A percentile compares a stretch with the other conserved stretches of the same genome.
These are phyloP conservation scores for Naja naja DNA, from an alignment of 2,113 vertebrate genomes.

Conservation along the genomic window DNA sequence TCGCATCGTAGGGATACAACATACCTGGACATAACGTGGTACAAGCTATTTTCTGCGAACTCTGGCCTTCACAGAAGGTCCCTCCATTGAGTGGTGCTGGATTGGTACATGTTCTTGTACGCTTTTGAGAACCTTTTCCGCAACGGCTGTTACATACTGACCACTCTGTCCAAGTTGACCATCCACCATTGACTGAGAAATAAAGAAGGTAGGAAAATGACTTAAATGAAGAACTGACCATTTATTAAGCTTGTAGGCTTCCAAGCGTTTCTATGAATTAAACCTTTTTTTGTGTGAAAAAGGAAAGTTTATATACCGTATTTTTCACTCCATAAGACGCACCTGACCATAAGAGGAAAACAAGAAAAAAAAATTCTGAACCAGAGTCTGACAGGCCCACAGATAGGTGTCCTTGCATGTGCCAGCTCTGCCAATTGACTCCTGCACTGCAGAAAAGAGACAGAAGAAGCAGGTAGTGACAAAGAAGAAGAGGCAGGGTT, in stretches of 20 bases:
- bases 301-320: background rate
- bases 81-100: conserved; percentile 92
- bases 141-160: conserved; percentile 90
- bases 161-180: conserved; percentile 98
- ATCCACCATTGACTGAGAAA: conserved; percentile 87
- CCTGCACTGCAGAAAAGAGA: no score
- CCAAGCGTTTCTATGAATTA: background rate
- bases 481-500: no score
- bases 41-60: conserved; percentile 88
- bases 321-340: no score
- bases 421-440: no score
- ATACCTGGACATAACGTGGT: conserved; percentile 90
- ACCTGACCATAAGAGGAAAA: no score
- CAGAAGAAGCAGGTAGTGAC: no score
- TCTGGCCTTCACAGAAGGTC: conserved; percentile 88
- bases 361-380: no score
- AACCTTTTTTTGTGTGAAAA: background rate
- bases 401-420: no score
- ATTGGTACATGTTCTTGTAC: conserved; percentile 92
- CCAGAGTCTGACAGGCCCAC: no score
- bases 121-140: conserved; percentile 89
- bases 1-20: background rate
- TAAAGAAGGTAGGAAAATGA: background rate
- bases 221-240: background rate
- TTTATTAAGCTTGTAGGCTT: background rate